Base-by-base conservation (phyloP, 2,888 invertebrate genomes). In the Troides helena region DNA sequence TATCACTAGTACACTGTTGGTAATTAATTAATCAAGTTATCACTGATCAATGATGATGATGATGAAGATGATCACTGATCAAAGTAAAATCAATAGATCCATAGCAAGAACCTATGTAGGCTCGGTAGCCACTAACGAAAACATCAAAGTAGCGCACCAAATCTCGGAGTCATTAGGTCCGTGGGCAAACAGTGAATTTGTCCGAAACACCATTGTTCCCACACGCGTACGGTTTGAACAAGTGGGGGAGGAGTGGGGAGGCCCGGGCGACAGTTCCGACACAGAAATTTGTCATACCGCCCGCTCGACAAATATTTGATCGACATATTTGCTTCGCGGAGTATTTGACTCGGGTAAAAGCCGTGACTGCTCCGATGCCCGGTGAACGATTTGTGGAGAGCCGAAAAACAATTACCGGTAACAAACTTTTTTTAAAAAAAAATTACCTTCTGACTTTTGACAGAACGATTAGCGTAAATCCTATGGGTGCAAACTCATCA, bases 281-380 rank as follows among this genome's bases (percentile, higher is more conserved):
- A 86, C 82, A 84, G 75, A 85, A 85, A 85, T 85, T 84, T 84
- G 84, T 84, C 80, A 73, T 71, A 70, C 76, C 76, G 78, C 78
- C 79, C 82, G 79, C 78, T 80, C 66, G 74, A 71, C 83, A 81
- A 87, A 87, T 84, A 86, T 86, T 85, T 81, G 76, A 71, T 74
- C 75, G 80, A 77, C 76, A 77, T 81, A 78, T 84, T 82, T 82
- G 81, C 76, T 72, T 75, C 76, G 76, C 75, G 71, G 65, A 72
- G 71, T 87, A 87, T 87, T 87, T 86, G 87, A 77, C 78, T 77
- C 81, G 74, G 82, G 84, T 89, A 90, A 90, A 89, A 89, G 88
- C 80, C 90, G 85, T 88, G 86, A 86, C 89, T 53, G 65, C 80
- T 77, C 80, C 70, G 77, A 83, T 83, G 85, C 85, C 82, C 86